Base-by-base conservation (phyloP, 2,797 vertebrate species). In the Choloepus didactylus region DNA sequence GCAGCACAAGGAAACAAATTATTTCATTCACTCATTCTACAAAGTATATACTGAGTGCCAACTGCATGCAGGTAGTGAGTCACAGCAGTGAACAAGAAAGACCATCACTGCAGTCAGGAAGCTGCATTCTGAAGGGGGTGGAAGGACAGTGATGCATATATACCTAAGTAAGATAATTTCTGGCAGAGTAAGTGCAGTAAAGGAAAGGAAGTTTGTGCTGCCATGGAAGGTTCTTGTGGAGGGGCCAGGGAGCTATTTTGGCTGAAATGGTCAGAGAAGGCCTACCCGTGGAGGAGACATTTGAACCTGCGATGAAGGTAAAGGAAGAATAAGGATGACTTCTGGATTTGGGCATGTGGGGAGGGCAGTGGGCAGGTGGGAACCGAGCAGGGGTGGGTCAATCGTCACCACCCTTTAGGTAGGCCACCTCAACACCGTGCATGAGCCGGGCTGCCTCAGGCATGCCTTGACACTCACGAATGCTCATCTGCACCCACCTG, bases 311-410 rank as follows among this genome's bases (percentile, higher is more conserved):
- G 29, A 38, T 15, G 59, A 81, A 73, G 76, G n/a, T 35, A 51
- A 62, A 27, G 29, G 6, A 69, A 35, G 15, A 85, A 8, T 15
- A 70, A 44, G 46, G 51, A 60, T 15, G 21, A 38, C 23, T 64
- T 60, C 19, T 51, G 38, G 75, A 35, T 27, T 70, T 69, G 44
- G 8, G 27, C 4, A 0, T n/a, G 35, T 18, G 44, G 9, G 3
- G 41, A 80, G 38, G 25, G 15, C 46, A 35, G 41, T 6, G 38
- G 41, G 31, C 10, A 10, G 38, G 46, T 12, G 4, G 19, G 4
- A 21, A 46, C 44, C 0, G 1, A 6, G 19, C 49, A 75, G 19
- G 16, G 4, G 0, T 2, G 35, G 14, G 6, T n/a, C 31, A 16
- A 12, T 41, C 15, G 56, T 35, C 49, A n/a, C 56, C 21, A 41